Conservation (phyloP, 2,113 vertebrate species). For the Chlorocebus sabaeus region DNA sequence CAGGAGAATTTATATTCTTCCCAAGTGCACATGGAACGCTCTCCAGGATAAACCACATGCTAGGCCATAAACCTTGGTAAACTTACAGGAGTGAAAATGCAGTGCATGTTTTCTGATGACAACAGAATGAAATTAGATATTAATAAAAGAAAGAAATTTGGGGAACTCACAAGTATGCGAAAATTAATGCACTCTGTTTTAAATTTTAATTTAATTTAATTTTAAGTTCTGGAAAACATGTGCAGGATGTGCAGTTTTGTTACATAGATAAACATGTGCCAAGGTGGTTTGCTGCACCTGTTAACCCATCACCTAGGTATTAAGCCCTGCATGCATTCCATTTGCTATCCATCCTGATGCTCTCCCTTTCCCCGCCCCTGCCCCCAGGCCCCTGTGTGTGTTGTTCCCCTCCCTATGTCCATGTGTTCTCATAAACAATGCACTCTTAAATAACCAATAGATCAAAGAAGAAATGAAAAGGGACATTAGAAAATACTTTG, state of each 20-base stretch:
- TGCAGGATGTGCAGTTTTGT: too few species aligned
- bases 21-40: not conserved
- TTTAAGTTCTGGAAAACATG: too few species aligned
- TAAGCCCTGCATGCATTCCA: too few species aligned
- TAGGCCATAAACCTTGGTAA: not conserved
- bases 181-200: not conserved
- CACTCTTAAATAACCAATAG: not conserved
- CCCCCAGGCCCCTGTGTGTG: too few species aligned
- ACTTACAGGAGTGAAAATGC: not conserved
- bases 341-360: too few species aligned
- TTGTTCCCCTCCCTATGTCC: too few species aligned
- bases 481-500: not conserved
- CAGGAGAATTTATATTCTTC: not conserved
- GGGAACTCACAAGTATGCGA: not conserved
- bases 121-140: not conserved
- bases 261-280: too few species aligned
- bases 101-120: not conserved
- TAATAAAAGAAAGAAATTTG: not conserved
- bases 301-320: too few species aligned
- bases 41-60: not conserved
- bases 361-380: too few species aligned
- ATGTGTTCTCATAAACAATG: not conserved
- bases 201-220: too few species aligned
- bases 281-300: too few species aligned
- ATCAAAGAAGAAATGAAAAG: not conserved